Evolutionary conservation across 2,113 vertebrate species (phyloP).

Genomic region (Rhea pennata): DNA sequence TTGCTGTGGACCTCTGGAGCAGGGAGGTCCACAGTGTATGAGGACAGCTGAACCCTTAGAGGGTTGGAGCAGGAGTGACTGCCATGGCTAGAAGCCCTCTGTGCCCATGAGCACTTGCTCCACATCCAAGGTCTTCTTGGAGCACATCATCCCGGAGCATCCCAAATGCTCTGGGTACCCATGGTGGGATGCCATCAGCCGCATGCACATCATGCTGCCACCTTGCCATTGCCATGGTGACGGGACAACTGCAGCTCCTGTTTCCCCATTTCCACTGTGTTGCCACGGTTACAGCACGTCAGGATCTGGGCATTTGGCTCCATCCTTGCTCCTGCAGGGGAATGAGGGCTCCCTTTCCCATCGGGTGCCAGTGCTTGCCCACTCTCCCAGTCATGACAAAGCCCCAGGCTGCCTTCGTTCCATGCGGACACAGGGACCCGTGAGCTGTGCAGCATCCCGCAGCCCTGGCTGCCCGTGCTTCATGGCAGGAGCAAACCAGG

Average conservation of each 20-base stretch:
- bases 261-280: background rate
- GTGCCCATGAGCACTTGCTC: background rate
- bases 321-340: background rate
- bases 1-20: background rate
- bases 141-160: background rate
- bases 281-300: background rate
- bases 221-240: background rate
- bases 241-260: background rate
- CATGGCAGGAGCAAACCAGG: background rate
- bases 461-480: background rate
- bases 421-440: accelerated
- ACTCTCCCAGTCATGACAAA: background rate
- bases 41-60: background rate
- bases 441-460: background rate
- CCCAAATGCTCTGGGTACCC: background rate
- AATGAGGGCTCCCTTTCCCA: background rate
- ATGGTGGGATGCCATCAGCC: background rate
- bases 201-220: background rate
- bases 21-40: background rate
- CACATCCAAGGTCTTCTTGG: background rate
- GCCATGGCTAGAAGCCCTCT: background rate
- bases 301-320: background rate
- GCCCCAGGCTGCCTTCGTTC: background rate
- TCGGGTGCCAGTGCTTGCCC: background rate
- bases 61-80: background rate